These are phyloP conservation scores for Myoxocephalus aenaeus DNA, from an alignment of 2,797 vertebrate species.

Conservation along the genomic window DNA sequence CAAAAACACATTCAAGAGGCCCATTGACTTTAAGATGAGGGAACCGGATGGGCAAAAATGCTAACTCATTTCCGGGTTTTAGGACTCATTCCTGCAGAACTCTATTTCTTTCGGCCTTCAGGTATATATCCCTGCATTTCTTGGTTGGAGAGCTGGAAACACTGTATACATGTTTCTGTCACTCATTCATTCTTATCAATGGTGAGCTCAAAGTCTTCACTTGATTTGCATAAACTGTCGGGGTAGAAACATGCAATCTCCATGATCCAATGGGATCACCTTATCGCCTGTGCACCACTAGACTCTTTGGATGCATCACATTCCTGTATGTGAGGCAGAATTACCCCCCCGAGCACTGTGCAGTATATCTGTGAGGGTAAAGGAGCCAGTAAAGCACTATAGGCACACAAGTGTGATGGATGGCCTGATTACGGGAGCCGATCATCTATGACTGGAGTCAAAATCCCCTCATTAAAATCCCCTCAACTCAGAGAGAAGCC, in stretches of 20 bases:
- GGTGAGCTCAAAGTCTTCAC: neutral
- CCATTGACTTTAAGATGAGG: neutral
- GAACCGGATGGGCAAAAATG: neutral
- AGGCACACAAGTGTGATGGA: conserved; percentile 38
- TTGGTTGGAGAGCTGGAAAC: neutral
- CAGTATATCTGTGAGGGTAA: neutral
- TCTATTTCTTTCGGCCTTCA: neutral
- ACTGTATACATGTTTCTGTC: neutral
- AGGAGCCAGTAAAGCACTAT: conserved; percentile 3
- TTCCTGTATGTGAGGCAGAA: neutral
- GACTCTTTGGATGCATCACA: neutral
- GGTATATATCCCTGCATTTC: conserved; percentile 13
- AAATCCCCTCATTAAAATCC: conserved; percentile 74
- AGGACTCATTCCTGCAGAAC: neutral
- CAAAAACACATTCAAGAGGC: neutral
- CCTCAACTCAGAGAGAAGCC: conserved; percentile 55
- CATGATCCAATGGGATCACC: neutral
- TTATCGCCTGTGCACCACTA: neutral
- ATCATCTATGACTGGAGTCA: conserved; percentile 52
- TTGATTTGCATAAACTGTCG: neutral
- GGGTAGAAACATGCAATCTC: neutral
- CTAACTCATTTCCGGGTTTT: neutral
- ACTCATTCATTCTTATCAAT: neutral
- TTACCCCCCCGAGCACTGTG: neutral
- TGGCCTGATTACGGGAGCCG: conserved; percentile 37